Evolutionary conservation across 2,888 invertebrate genomes (phyloP), one percentile per base, ranked within the genome.

Genomic region (Cenopis cana): DNA sequence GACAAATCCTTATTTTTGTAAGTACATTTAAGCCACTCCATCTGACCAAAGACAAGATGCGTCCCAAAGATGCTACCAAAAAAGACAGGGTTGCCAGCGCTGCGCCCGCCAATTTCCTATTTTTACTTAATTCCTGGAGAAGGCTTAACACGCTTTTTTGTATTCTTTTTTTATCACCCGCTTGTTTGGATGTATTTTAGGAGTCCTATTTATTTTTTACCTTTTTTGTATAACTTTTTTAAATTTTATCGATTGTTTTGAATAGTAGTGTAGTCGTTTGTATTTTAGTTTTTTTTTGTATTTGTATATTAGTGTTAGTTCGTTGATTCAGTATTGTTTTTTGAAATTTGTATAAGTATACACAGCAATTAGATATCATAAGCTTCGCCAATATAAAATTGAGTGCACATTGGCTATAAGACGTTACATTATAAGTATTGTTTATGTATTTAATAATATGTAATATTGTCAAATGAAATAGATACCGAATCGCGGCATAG

Each of bases 161-260:
- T 79, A 85, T 80, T 83, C 76, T 76, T 80, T 80, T 77, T 77
- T 77, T 76, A 81, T 83, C 81, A 82, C 83, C 84, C 78, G 84
- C 84, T 88, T 86, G 83, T 89, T 89, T 89, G 82, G 86, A 89
- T 86, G 85, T 90, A 87, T 88, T 91, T 89, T 90, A 87, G 78
- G 87, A 88, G 88, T 89, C 85, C 86, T 90, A 90, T 88, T 89
- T 88, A 86, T 89, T 89, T 91, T 89, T 85, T 90, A 89, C 86
- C 82, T 80, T 64, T 83, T 90, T 91, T 90, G 85, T 90, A 89
- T 87, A 83, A 85, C 83, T 82, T 88, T 90, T 85, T 83, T 85
- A 83, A 85, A 80, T 82, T 76, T 77, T 78, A 72, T 76, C 74
- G 73, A 72, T 76, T 73, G 75, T 75, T 75, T 71, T 73, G 57